Conservation (phyloP, 2,113 vertebrate genomes). For the Bos taurus region DNA sequence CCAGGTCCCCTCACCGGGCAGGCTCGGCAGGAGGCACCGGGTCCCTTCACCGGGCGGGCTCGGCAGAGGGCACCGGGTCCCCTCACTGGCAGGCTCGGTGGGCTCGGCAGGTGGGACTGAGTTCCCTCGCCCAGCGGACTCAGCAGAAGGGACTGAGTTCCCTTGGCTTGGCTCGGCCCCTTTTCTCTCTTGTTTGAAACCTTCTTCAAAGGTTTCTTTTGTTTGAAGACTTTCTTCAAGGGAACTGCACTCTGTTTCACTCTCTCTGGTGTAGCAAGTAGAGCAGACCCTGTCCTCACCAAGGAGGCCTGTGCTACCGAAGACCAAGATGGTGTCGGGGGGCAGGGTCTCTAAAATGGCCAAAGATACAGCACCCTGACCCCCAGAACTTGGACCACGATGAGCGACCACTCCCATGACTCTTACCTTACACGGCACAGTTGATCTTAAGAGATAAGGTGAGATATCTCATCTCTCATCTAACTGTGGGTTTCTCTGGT, state of each 20-base stretch:
- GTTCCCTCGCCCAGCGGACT: rapidly evolving
- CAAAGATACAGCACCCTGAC: background rate
- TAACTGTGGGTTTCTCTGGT: background rate
- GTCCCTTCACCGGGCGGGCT: background rate
- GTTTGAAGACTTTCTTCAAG: background rate
- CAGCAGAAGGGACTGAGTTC: rapidly evolving
- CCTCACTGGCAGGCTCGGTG: background rate
- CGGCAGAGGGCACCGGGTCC: rapidly evolving
- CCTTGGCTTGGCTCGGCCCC: background rate
- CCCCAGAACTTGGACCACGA: background rate
- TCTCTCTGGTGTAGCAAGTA: background rate
- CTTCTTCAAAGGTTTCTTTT: background rate
- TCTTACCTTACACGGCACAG: rapidly evolving
- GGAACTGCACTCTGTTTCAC: background rate
- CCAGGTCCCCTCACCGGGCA: background rate
- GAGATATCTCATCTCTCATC: background rate
- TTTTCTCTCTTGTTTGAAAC: background rate
- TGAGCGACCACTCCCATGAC: background rate
- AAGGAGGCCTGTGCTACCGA: background rate
- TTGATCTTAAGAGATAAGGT: background rate
- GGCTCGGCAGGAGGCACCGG: rapidly evolving
- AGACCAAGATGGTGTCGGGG: background rate
- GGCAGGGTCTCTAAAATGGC: background rate
- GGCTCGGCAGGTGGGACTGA: background rate
- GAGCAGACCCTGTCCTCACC: background rate